These are phyloP conservation scores for Antheraea assamensis DNA, from an alignment of 2,888 invertebrate species.

Conservation along the genomic window DNA sequence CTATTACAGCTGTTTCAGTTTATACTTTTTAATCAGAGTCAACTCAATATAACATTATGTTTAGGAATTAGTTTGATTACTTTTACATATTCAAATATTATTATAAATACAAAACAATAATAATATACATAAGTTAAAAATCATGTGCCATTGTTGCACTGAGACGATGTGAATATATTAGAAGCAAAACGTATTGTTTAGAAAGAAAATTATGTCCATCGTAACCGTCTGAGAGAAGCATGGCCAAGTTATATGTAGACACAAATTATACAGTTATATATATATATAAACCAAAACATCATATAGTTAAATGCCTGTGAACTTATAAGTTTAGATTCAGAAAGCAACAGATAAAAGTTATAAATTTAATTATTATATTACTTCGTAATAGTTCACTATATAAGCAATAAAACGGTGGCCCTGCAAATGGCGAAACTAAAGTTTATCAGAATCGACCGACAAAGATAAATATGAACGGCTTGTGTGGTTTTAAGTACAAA, in stretches of 20 bases:
- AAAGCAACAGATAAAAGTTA: background rate
- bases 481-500: slow-evolving; percentile 23
- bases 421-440: slow-evolving; percentile 21
- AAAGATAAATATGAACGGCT: slow-evolving; percentile 47
- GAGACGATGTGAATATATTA: background rate
- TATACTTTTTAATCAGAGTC: background rate
- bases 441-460: slow-evolving; percentile 51
- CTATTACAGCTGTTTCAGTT: background rate
- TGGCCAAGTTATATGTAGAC: background rate
- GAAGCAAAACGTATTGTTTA: background rate
- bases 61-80: no score
- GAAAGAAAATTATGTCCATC: background rate
- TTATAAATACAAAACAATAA: no score
- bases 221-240: no score
- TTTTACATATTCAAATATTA: no score
- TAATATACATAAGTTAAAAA: background rate
- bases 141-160: background rate
- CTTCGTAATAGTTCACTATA: slow-evolving; percentile 4
- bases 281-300: background rate
- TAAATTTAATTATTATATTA: slow-evolving; percentile 1
- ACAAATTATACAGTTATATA: background rate
- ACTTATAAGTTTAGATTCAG: background rate
- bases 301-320: background rate
- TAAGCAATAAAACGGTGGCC: slow-evolving; percentile 9
- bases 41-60: background rate